These are phyloP conservation scores for Hippoglossus stenolepis DNA, from an alignment of 2,113 vertebrate genomes.

Conservation along the genomic window DNA sequence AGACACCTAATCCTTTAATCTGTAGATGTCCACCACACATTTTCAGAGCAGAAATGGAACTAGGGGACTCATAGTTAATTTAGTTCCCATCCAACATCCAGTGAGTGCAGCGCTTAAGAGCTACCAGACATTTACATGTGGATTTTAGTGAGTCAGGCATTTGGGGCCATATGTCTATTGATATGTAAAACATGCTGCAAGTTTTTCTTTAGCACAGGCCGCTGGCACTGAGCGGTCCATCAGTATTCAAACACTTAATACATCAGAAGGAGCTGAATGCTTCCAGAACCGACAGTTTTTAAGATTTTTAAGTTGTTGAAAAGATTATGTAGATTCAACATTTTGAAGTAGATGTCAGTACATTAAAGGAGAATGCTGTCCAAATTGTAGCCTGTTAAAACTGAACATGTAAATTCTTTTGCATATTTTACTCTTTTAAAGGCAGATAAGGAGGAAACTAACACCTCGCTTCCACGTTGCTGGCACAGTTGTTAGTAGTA, in stretches of 20 bases:
- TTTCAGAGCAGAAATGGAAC: constrained; percentile 23
- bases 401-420: not conserved
- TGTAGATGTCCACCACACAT: not conserved
- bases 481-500: not conserved
- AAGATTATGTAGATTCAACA: not conserved
- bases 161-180: constrained; percentile 64
- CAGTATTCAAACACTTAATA: constrained; percentile 46
- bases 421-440: not conserved
- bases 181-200: constrained; percentile 75
- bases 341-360: not conserved
- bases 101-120: constrained; percentile 34
- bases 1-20: not conserved
- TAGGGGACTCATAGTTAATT: constrained; percentile 12
- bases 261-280: constrained; percentile 7
- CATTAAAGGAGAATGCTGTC: not conserved
- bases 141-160: constrained; percentile 54
- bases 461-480: not conserved
- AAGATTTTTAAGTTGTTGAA: constrained; percentile 35
- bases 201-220: constrained; percentile 49
- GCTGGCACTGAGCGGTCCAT: constrained; percentile 34
- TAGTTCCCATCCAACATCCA: constrained; percentile 30
- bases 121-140: constrained; percentile 58
- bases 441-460: not conserved
- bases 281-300: constrained; percentile 12
- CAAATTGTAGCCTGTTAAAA: not conserved